phyloP scores from a whole-genome alignment of 2,113 vertebrate genomes.

The Orycteropus afer region DNA sequence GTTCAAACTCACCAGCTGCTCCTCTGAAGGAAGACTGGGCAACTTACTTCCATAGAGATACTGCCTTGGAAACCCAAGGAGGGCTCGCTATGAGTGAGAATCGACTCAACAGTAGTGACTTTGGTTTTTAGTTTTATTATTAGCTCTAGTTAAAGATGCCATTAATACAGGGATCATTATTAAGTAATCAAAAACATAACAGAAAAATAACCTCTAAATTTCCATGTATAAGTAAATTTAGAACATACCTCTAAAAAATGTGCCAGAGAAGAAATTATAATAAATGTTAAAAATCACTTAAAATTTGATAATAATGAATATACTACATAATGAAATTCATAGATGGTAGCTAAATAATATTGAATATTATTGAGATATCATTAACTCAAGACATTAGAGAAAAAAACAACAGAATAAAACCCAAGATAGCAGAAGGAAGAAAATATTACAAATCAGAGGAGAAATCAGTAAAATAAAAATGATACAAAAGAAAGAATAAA shows the following conservation, averaged over 20 bases:
- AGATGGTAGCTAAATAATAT: not conserved
- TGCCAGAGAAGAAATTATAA: not conserved
- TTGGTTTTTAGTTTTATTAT: no score
- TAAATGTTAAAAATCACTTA: not conserved
- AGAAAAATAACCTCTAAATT: not conserved
- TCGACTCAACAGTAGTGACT: no score
- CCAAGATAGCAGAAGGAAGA: not conserved
- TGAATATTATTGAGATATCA: not conserved
- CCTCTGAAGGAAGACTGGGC: no score
- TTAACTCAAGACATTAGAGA: not conserved
- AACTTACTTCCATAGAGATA: no score
- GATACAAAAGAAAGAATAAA: slow-evolving; percentile 17
- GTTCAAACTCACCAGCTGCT: no score
- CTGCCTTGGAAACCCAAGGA: no score
- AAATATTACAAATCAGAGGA: not conserved
- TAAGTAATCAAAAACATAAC: not conserved
- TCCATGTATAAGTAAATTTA: not conserved
- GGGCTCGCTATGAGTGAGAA: no score
- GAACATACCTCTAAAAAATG: not conserved
- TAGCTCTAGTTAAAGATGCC: not conserved
- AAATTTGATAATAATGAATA: slow-evolving; percentile 29
- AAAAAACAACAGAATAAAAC: not conserved
- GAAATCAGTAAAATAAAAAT: not conserved
- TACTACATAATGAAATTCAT: not conserved
- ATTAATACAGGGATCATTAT: not conserved